phyloP scores from a whole-genome alignment of 92 coral and sea anemone species.

The Parazoanthus swiftii region DNA sequence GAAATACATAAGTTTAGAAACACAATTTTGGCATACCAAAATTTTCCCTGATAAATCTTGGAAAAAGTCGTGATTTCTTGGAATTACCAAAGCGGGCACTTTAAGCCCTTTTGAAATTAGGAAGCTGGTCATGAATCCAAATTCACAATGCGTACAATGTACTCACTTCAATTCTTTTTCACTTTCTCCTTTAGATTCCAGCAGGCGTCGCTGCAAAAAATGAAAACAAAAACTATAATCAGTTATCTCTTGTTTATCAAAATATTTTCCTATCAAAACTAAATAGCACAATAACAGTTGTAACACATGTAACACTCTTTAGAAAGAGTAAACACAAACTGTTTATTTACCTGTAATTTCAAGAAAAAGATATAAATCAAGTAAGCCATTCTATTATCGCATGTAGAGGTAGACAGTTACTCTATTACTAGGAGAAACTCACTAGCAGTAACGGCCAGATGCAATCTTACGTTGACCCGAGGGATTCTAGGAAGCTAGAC shows the following conservation, averaged over 20 bases:
- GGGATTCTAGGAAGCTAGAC: not conserved
- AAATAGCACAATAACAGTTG: not conserved
- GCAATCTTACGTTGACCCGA: not conserved
- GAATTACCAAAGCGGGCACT: not conserved
- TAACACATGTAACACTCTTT: too few relatives aligned
- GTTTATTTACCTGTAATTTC: too few relatives aligned
- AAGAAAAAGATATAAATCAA: too few relatives aligned
- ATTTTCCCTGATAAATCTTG: too few relatives aligned
- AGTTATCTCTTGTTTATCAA: not conserved
- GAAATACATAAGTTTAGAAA: too few relatives aligned
- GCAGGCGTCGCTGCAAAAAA: slow-evolving; percentile 80
- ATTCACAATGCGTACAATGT: not conserved
- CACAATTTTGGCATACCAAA: too few relatives aligned
- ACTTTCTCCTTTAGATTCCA: slow-evolving; percentile 84
- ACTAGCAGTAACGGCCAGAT: not conserved
- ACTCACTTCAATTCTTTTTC: slow-evolving; percentile 66
- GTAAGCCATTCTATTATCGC: too few relatives aligned
- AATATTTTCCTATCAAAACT: not conserved
- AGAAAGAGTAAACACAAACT: too few relatives aligned
- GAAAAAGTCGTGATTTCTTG: not conserved
- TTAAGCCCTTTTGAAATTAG: not conserved
- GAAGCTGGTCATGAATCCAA: not conserved
- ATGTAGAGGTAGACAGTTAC: too few relatives aligned
- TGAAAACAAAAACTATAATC: not conserved
- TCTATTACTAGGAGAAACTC: too few relatives aligned